Evolutionary conservation across 2,113 vertebrate genomes (phyloP).

Genomic region (Echinops telfairi): DNA sequence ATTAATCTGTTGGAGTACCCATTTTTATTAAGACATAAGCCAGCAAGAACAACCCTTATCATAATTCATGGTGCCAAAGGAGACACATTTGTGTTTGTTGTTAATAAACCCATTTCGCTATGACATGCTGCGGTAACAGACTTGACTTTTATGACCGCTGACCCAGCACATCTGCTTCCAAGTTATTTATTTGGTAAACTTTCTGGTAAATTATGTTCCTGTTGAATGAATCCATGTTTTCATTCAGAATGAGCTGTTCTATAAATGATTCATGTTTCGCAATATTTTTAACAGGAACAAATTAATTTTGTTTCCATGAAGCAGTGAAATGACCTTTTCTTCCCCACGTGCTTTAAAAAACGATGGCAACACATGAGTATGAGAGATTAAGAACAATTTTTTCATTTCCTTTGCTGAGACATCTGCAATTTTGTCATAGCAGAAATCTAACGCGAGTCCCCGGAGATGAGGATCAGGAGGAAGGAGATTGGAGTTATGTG

Average conservation of each 20-base stretch:
- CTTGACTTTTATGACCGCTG: slow-evolving; percentile 22
- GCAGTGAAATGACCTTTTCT: slow-evolving; percentile 67
- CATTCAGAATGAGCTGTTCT: slow-evolving; percentile 65
- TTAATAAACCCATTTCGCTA: slow-evolving; percentile 54
- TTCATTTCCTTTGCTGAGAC: slow-evolving; percentile 19
- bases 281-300: slow-evolving; percentile 66
- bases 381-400: not conserved
- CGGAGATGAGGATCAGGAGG: not conserved
- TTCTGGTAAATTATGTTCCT: slow-evolving; percentile 71
- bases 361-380: slow-evolving; percentile 43
- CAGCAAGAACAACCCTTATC: slow-evolving; percentile 50
- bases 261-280: slow-evolving; percentile 68
- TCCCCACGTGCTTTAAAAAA: slow-evolving; percentile 58
- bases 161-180: slow-evolving; percentile 56
- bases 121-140: slow-evolving; percentile 21
- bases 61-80: slow-evolving; percentile 21
- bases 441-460: slow-evolving; percentile 51
- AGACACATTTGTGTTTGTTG: slow-evolving; percentile 45
- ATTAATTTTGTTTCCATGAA: slow-evolving; percentile 76
- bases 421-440: slow-evolving; percentile 29
- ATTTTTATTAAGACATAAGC: slow-evolving; percentile 35
- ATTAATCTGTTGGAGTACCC: slow-evolving; percentile 17
- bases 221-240: slow-evolving; percentile 73
- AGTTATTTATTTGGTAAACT: slow-evolving; percentile 63
- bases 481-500: not conserved